These are phyloP conservation scores for Battus philenor DNA, from an alignment of 1,140 invertebrate species.

Conservation along the genomic window DNA sequence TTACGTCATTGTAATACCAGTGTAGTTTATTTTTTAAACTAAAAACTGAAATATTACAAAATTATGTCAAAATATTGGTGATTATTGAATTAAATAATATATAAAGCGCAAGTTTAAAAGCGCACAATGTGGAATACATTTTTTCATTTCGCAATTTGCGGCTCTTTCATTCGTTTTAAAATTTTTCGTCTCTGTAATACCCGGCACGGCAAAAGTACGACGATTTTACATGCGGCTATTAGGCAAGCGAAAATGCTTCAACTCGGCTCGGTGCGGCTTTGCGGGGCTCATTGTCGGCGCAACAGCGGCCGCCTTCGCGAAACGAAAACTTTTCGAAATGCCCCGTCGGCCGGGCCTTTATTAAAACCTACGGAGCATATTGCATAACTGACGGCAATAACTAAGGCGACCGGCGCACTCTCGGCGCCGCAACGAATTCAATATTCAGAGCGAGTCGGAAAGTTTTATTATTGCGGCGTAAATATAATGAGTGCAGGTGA, in stretches of 20 bases:
- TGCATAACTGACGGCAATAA: slow-evolving; percentile 71
- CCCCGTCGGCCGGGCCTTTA: slow-evolving; percentile 57
- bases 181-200: background rate
- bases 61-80: too few relatives aligned
- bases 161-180: background rate
- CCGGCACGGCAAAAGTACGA: slow-evolving; percentile 15
- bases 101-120: too few relatives aligned
- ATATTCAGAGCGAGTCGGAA: slow-evolving; percentile 69
- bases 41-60: too few relatives aligned
- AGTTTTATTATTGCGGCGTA: slow-evolving; percentile 74
- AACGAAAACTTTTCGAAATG: slow-evolving; percentile 69
- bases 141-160: too few relatives aligned
- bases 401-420: slow-evolving; percentile 59
- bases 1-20: too few relatives aligned
- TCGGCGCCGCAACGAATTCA: slow-evolving; percentile 58
- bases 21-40: too few relatives aligned
- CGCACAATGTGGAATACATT: too few relatives aligned
- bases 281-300: slow-evolving; percentile 52
- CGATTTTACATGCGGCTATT: slow-evolving; percentile 37
- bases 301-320: slow-evolving; percentile 59
- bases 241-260: slow-evolving; percentile 44
- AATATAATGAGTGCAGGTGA: slow-evolving; percentile 73
- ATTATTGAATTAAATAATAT: too few relatives aligned
- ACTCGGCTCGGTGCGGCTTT: slow-evolving; percentile 41
- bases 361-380: slow-evolving; percentile 69